These are phyloP conservation scores for Lagorchestes hirsutus DNA, from an alignment of 2,797 vertebrate species.

Conservation along the genomic window DNA sequence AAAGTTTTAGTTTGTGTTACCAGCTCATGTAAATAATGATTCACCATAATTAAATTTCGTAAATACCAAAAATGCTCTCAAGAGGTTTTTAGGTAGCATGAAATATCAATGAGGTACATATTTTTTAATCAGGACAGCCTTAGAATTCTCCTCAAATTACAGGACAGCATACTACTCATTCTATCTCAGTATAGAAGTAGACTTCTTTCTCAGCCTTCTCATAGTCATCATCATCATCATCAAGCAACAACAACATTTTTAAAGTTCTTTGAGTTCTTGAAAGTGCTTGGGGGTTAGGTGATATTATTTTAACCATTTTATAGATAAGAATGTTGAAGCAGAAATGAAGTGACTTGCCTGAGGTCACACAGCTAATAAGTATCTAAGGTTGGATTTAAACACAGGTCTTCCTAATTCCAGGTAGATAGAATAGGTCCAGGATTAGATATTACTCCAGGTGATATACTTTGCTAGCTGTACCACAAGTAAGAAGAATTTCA, in stretches of 20 bases:
- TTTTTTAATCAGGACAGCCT: neutral
- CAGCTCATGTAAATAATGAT: neutral
- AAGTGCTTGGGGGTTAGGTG: neutral
- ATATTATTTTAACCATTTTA: conserved; percentile 30
- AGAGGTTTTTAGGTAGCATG: neutral
- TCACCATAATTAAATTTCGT: neutral
- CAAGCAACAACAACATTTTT: no score
- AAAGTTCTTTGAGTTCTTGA: neutral
- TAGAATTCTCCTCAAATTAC: neutral
- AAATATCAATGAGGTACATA: neutral
- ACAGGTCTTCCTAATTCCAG: neutral
- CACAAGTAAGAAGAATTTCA: neutral
- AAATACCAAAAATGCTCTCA: neutral
- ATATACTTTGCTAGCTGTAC: neutral
- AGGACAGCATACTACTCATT: neutral
- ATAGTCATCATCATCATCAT: neutral
- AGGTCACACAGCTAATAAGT: neutral
- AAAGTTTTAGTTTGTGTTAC: neutral
- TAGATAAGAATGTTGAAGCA: neutral
- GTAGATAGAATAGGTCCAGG: neutral
- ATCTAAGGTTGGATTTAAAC: neutral
- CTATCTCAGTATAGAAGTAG: neutral
- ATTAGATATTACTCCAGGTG: neutral
- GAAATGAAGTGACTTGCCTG: neutral
- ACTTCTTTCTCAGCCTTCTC: neutral